Evolutionary conservation across 2,113 vertebrate species (phyloP).

Genomic region (Nanorana parkeri): DNA sequence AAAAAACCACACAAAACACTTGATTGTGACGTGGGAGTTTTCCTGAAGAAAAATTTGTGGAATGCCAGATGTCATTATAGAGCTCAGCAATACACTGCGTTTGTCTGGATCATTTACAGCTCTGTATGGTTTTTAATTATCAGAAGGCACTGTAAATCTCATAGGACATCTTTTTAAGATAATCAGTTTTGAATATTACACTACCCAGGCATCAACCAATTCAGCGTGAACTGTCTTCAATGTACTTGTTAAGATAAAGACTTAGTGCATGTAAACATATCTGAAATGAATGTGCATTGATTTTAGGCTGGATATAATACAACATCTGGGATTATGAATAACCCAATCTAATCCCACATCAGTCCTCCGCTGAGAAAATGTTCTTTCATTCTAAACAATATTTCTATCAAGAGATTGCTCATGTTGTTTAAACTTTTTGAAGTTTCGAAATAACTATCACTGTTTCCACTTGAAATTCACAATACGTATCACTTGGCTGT

Average conservation of each 20-base stretch:
- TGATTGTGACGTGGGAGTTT: conserved; percentile 29
- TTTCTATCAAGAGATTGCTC: conserved; percentile 51
- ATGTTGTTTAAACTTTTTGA: conserved; percentile 36
- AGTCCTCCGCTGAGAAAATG: conserved; percentile 23
- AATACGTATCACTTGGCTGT: conserved; percentile 1
- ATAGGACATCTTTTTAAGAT: conserved; percentile 54
- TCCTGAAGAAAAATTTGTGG: conserved; percentile 33
- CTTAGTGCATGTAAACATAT: conserved; percentile 31
- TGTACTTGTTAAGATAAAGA: conserved; percentile 31
- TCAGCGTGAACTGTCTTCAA: conserved; percentile 25
- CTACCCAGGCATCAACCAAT: conserved; percentile 13
- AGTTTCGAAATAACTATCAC: conserved; percentile 28
- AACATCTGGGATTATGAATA: conserved; percentile 59
- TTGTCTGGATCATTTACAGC: conserved; percentile 43
- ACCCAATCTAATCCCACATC: conserved; percentile 55
- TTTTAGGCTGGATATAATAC: conserved; percentile 49
- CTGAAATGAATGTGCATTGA: conserved; percentile 54
- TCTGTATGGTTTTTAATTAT: conserved; percentile 17
- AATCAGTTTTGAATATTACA: conserved; percentile 42
- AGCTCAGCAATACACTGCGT: conserved; percentile 17
- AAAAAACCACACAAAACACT: conserved; percentile 28
- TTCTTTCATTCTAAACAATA: conserved; percentile 52
- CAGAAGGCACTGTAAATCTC: conserved; percentile 47
- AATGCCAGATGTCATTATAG: conserved; percentile 59
- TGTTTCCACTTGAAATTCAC: conserved; percentile 9